Evolutionary conservation across 2,888 invertebrate genomes (phyloP), one percentile per base, ranked within the genome.

Genomic region (Nemapogon koenigi): DNA sequence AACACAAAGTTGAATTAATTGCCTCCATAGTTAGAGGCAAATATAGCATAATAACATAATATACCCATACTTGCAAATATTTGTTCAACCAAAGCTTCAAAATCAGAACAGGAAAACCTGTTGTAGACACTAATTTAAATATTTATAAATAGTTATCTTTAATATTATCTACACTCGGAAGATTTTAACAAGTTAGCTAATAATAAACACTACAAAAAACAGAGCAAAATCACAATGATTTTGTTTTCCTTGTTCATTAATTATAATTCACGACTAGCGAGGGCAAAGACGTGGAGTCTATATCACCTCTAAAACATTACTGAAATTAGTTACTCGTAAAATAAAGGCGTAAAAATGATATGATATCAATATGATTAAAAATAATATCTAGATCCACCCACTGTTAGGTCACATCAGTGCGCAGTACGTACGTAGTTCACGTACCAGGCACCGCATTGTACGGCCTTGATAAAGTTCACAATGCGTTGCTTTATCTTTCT

Each of bases 391-490:
- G 56, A 67, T 65, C 65, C 70, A 66, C 70, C 69, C 68, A 71
- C 65, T 51, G 49, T 52, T 46, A 49, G 54, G 49, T 11, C 47
- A 47, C n/a, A n/a, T n/a, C 49, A 49, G 51, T 50, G 54, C 50
- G 53, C 48, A 40, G 47, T 47, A 52, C 49, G 46, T 16, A 3
- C 15, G 4, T 15, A 10, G 22, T 14, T 42, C 42, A 53, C 47
- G 73, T 72, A 55, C 72, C 76, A 61, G 76, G 73, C 59, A 78
- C 76, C 57, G 50, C 47, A 49, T 48, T 52, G 55, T 52, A 61
- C 76, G 76, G 68, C 76, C 76, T 78, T 76, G 75, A 59, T 60
- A 53, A 48, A 56, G 61, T 59, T 65, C 67, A 61, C 59, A 58
- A 57, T 57, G 51, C 52, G 22, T 14, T 30, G 4, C 16, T 31